Evolutionary conservation across 2,113 vertebrate species (phyloP).

Genomic region (Toxotes chatareus): DNA sequence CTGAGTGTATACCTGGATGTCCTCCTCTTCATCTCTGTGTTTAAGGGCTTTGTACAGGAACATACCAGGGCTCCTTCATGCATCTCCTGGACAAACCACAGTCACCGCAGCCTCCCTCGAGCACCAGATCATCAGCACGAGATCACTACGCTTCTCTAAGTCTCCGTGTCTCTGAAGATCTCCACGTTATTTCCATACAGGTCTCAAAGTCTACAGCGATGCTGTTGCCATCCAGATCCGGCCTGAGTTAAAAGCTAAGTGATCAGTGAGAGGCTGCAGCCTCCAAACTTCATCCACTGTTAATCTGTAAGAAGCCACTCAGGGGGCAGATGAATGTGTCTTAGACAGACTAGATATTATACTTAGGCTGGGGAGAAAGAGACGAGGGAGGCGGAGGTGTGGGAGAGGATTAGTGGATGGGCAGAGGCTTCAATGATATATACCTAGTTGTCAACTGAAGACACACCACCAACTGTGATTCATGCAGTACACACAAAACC

Average conservation of each 20-base stretch:
- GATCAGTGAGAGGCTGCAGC: conserved; percentile 64
- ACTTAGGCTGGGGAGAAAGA: conserved; percentile 63
- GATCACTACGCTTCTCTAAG: conserved; percentile 2
- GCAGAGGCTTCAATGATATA: conserved; percentile 79
- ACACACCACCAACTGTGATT: conserved; percentile 76
- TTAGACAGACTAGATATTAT: conserved; percentile 80
- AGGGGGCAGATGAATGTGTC: conserved; percentile 81
- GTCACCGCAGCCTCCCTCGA: conserved; percentile 56
- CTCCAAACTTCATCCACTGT: conserved; percentile 67
- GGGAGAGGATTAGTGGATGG: conserved; percentile 69
- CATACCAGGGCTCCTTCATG: conserved; percentile 78
- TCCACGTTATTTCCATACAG: conserved; percentile 25
- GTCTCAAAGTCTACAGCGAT: conserved; percentile 69
- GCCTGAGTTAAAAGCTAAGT: conserved; percentile 77
- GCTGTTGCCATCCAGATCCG: conserved; percentile 46
- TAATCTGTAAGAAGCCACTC: conserved; percentile 80
- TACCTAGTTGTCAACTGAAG: conserved; percentile 68
- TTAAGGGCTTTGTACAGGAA: conserved; percentile 86
- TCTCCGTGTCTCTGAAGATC: conserved; percentile 13
- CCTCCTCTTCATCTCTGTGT: conserved; percentile 83
- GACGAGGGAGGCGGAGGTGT: conserved; percentile 59
- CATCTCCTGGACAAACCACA: conserved; percentile 79
- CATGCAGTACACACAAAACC: conserved; percentile 59
- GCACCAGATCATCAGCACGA: conserved; percentile 48
- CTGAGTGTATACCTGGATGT: conserved; percentile 75